These are phyloP conservation scores for Philereme transversata DNA, from an alignment of 2,888 invertebrate species.

Conservation along the genomic window DNA sequence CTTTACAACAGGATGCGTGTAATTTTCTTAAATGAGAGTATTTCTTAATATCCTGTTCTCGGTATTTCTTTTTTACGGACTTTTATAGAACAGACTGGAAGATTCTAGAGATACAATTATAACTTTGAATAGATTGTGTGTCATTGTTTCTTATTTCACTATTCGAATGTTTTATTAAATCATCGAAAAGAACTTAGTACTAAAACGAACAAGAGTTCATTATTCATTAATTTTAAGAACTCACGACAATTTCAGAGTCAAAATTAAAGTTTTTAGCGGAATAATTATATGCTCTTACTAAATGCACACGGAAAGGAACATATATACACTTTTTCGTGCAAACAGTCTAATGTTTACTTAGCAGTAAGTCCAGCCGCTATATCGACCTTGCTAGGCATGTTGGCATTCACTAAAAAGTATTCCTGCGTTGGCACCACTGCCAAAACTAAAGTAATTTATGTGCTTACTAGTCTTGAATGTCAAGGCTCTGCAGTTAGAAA, in stretches of 20 bases:
- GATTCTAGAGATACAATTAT: slow-evolving; percentile 1
- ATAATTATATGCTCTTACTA: no score
- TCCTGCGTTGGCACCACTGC: slow-evolving; percentile 34
- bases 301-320: no score
- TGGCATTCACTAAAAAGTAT: slow-evolving; percentile 30
- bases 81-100: slow-evolving; percentile 20
- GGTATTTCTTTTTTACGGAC: slow-evolving; percentile 39
- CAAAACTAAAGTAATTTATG: slow-evolving; percentile 34
- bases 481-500: slow-evolving; percentile 25
- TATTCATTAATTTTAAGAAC: no score
- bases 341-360: background rate
- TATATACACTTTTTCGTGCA: no score
- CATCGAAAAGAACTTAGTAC: no score
- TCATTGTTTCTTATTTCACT: no score
- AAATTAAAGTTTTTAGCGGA: no score
- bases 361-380: slow-evolving; percentile 3
- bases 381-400: slow-evolving; percentile 32
- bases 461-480: slow-evolving; percentile 27
- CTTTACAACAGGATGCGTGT: slow-evolving; percentile 52
- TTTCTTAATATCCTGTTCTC: slow-evolving; percentile 59
- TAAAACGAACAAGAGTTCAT: no score
- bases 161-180: no score
- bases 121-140: background rate
- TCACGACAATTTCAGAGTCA: no score
- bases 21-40: slow-evolving; percentile 56